Conservation (phyloP, 2,113 vertebrate genomes). For the Herpetotheres cachinnans region DNA sequence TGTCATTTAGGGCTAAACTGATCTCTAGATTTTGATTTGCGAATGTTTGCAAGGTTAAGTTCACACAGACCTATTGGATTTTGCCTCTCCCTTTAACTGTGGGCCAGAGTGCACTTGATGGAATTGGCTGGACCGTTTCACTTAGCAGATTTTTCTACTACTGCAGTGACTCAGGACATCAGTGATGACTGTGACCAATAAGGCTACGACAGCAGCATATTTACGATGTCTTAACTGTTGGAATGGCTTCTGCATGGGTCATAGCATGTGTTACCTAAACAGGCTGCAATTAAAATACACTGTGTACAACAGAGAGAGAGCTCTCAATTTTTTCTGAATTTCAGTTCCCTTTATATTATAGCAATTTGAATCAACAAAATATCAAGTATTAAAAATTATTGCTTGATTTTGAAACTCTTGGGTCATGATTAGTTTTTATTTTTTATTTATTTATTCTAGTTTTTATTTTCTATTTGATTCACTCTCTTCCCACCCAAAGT, state of each 20-base stretch:
- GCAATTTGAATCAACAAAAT: background rate
- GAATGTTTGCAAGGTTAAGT: background rate
- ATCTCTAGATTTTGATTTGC: background rate
- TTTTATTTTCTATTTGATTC: background rate
- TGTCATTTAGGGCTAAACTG: background rate
- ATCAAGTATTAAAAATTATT: background rate
- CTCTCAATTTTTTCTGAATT: background rate
- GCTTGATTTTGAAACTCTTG: background rate
- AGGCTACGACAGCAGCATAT: background rate
- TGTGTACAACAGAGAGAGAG: background rate
- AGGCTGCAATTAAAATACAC: background rate
- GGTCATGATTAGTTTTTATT: background rate
- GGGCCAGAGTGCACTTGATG: background rate
- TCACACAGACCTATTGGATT: background rate
- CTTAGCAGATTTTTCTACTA: background rate
- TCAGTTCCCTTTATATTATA: background rate
- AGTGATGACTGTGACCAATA: background rate
- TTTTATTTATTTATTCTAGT: background rate
- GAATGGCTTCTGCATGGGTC: background rate
- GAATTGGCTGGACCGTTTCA: background rate
- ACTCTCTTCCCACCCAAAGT: background rate
- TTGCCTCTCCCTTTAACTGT: background rate
- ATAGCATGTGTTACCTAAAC: background rate
- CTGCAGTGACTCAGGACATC: background rate
- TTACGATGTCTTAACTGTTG: background rate